phyloP scores from a whole-genome alignment of 2,797 vertebrate genomes.

The Okamejei kenojei region DNA sequence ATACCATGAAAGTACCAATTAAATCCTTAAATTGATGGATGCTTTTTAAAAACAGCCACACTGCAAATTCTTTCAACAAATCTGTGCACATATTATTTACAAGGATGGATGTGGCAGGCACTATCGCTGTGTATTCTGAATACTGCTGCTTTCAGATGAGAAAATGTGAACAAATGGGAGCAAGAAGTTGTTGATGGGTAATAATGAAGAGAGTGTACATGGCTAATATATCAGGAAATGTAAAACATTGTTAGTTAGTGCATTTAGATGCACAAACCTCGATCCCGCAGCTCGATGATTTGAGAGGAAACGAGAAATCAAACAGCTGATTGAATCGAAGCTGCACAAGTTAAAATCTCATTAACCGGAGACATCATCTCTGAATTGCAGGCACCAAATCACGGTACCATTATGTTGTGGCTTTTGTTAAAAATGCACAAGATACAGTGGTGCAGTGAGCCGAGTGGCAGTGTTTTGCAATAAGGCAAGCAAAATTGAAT shows the following conservation, averaged over 20 bases:
- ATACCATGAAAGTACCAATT: not conserved
- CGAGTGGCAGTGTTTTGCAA: not conserved
- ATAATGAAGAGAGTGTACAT: not conserved
- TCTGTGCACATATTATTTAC: not conserved
- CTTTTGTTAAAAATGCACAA: not conserved
- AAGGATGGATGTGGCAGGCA: not conserved
- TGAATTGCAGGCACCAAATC: not conserved
- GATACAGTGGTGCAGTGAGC: too few relatives aligned
- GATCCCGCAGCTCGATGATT: not conserved
- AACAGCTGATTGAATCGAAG: not conserved
- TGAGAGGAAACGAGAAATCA: not conserved
- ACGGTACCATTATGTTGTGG: not conserved
- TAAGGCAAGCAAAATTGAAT: not conserved
- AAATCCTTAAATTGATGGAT: conserved; percentile 14
- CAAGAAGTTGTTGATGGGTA: too few relatives aligned
- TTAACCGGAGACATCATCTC: not conserved
- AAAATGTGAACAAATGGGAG: not conserved
- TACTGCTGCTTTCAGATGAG: not conserved
- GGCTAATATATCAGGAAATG: not conserved
- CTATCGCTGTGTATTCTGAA: not conserved
- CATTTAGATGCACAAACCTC: not conserved
- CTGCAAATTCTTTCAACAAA: not conserved
- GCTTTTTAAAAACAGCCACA: not conserved
- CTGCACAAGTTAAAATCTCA: not conserved
- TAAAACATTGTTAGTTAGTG: not conserved